These are phyloP conservation scores for Pseudolaguvia tuberculata DNA, from an alignment of 2,113 vertebrate species.

Conservation along the genomic window DNA sequence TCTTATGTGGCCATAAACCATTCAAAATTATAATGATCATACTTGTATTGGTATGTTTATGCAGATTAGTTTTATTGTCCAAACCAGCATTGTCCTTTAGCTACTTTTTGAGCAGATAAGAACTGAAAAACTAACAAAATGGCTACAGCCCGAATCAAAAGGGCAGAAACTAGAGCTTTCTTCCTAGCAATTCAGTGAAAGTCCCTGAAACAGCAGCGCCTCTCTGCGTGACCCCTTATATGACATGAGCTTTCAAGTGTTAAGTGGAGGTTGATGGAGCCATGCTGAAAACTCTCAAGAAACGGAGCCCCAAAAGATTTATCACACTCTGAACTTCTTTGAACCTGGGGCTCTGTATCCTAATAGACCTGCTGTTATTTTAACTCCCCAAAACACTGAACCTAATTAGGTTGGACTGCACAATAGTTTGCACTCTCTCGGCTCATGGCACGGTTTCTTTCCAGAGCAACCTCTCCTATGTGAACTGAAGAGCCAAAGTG, in stretches of 20 bases:
- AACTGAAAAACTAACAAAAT: background rate
- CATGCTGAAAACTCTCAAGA: background rate
- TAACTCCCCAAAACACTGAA: conserved; percentile 19
- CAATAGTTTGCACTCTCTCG: background rate
- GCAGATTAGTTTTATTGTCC: background rate
- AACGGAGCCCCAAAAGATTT: background rate
- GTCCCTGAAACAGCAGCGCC: background rate
- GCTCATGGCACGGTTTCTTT: background rate
- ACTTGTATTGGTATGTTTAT: background rate
- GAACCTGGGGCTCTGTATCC: background rate
- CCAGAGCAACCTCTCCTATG: background rate
- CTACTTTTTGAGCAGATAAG: background rate
- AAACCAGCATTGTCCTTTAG: background rate
- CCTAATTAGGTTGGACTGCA: conserved; percentile 19
- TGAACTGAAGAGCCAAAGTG: conserved; percentile 22
- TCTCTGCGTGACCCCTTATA: background rate
- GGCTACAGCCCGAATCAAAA: background rate
- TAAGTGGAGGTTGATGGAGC: conserved; percentile 4
- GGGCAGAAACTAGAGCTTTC: background rate
- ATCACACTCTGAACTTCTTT: conserved; percentile 13
- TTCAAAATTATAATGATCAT: background rate
- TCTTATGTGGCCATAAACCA: background rate
- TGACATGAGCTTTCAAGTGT: conserved; percentile 1
- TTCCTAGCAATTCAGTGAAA: background rate
- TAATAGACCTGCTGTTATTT: conserved; percentile 1